Conservation (phyloP, 2,797 vertebrate genomes). For the Periophthalmus magnuspinnatus region DNA sequence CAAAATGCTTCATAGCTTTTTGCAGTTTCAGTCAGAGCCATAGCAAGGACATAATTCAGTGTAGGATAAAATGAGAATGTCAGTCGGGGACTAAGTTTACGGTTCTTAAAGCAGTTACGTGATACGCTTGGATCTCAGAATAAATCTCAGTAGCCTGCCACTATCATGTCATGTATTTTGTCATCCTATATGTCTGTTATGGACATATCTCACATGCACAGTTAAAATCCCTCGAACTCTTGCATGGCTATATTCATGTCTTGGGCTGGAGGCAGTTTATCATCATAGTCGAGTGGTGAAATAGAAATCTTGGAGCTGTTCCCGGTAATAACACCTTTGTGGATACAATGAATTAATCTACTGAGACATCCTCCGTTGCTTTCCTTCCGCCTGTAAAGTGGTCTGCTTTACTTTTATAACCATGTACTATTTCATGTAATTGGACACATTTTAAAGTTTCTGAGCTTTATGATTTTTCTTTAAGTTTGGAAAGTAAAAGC, state of each 20-base stretch:
- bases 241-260: conserved; percentile 61
- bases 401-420: conserved; percentile 49
- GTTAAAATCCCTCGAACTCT: conserved; percentile 62
- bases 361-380: conserved; percentile 56
- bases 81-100: conserved; percentile 73
- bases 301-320: conserved; percentile 66
- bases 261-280: conserved; percentile 56
- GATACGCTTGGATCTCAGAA: conserved; percentile 74
- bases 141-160: conserved; percentile 77
- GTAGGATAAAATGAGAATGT: conserved; percentile 72
- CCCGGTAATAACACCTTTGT: conserved; percentile 53
- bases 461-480: conserved; percentile 32
- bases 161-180: conserved; percentile 72
- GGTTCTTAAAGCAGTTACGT: conserved; percentile 70
- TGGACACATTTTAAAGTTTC: conserved; percentile 35
- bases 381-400: conserved; percentile 56
- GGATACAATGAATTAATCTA: conserved; percentile 60
- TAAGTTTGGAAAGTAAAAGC: neutral
- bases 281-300: conserved; percentile 55
- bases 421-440: conserved; percentile 51
- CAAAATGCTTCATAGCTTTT: conserved; percentile 59
- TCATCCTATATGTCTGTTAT: conserved; percentile 75
- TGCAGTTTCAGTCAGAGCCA: conserved; percentile 44
- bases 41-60: conserved; percentile 65
- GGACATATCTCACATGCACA: conserved; percentile 68